Conservation (phyloP, 2,797 vertebrate genomes). For the Muraenolepis orangiensis region DNA sequence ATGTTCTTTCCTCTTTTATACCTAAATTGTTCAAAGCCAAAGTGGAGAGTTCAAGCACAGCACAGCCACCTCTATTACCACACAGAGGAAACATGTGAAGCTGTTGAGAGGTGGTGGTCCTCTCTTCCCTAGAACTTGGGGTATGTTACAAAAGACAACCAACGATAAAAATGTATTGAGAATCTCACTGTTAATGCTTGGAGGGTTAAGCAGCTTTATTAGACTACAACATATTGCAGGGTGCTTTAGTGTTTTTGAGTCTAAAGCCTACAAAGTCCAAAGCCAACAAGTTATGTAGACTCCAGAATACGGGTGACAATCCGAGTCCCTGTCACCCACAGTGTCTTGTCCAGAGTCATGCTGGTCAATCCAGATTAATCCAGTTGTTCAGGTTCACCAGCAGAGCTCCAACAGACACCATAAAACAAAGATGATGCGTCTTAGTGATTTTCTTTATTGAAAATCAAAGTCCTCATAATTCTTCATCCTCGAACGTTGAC, state of each 20-base stretch:
- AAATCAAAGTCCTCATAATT: not conserved
- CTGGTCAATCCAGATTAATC: conserved; percentile 3
- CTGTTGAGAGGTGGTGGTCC: not conserved
- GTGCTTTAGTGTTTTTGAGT: conserved; percentile 36
- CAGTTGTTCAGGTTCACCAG: conserved; percentile 24
- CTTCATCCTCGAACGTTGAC: not conserved
- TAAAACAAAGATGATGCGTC: not conserved
- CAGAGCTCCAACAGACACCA: not conserved
- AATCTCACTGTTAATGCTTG: conserved; percentile 18
- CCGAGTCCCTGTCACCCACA: conserved; percentile 27
- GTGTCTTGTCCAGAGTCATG: conserved; percentile 16
- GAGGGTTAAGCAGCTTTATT: conserved; percentile 32
- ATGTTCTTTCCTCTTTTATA: not conserved
- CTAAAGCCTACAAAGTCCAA: conserved; percentile 23
- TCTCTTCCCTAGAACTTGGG: not conserved
- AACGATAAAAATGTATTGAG: conserved; percentile 30
- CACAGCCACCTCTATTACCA: not conserved
- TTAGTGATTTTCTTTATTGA: not conserved
- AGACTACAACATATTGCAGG: conserved; percentile 31
- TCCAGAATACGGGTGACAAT: conserved; percentile 29
- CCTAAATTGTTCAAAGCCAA: not conserved
- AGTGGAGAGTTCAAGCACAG: not conserved
- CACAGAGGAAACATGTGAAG: not conserved
- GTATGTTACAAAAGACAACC: not conserved
- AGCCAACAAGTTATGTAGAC: conserved; percentile 30